Evolutionary conservation across 1,140 invertebrate genomes (phyloP).

Genomic region (Rhyzopertha dominica): DNA sequence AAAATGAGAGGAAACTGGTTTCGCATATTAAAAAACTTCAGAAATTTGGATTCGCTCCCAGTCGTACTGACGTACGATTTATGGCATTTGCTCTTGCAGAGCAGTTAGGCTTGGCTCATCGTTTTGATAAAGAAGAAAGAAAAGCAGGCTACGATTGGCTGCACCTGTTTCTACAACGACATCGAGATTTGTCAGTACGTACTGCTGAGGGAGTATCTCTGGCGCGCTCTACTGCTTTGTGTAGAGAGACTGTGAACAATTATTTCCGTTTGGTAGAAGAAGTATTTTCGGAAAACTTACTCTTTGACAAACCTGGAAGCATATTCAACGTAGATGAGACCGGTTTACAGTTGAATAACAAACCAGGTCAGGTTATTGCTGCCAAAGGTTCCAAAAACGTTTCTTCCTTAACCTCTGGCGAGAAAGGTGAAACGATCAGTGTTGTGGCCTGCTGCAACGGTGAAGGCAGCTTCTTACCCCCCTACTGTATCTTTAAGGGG

Average conservation of each 20-base stretch:
- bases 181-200: conserved; percentile 23
- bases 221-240: conserved; percentile 22
- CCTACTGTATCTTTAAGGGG: conserved; percentile 38
- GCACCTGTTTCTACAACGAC: conserved; percentile 22
- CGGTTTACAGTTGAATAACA: conserved; percentile 27
- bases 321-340: conserved; percentile 26
- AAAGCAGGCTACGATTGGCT: conserved; percentile 29
- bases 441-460: conserved; percentile 36
- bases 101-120: too few relatives aligned
- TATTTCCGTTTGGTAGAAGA: conserved; percentile 26
- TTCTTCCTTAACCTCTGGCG: conserved; percentile 27
- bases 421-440: conserved; percentile 42
- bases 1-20: conserved; percentile 21
- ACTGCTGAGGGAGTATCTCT: conserved; percentile 30
- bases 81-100: conserved; percentile 9
- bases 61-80: conserved; percentile 15
- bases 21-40: conserved; percentile 22
- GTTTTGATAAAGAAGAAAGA: conserved; percentile 20
- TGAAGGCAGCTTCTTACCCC: conserved; percentile 32
- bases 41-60: conserved; percentile 29
- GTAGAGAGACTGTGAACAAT: conserved; percentile 18
- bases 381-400: conserved; percentile 35
- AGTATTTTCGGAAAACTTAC: conserved; percentile 20
- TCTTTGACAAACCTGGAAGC: conserved; percentile 24
- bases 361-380: conserved; percentile 30